A percentile compares a stretch with the other conserved stretches of the same genome.
phyloP scores from a whole-genome alignment of 2,113 vertebrate genomes.

The Hymenochirus boettgeri region DNA sequence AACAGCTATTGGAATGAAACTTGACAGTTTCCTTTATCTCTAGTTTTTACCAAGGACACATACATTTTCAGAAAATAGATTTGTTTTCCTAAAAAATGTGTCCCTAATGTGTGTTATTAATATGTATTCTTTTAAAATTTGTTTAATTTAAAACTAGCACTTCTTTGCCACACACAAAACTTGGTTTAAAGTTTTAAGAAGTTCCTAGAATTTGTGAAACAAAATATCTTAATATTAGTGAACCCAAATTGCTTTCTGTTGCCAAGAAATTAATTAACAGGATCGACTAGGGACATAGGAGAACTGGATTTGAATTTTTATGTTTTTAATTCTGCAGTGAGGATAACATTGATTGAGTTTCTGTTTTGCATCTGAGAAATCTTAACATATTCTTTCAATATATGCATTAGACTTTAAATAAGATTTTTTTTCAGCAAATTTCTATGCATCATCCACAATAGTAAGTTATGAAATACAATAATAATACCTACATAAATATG shows the following conservation, averaged over 20 bases:
- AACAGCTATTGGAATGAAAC: no score
- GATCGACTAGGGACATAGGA: conserved; percentile 36
- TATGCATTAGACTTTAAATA: conserved; percentile 36
- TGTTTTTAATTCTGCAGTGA: conserved; percentile 33
- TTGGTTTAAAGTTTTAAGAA: conserved; percentile 5
- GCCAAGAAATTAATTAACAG: conserved; percentile 45
- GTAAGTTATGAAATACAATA: no score
- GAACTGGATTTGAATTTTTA: conserved; percentile 31
- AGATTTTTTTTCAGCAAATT: not conserved
- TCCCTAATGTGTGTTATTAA: no score
- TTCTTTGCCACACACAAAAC: conserved; percentile 22
- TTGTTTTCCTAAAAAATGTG: no score
- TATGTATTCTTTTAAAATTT: no score
- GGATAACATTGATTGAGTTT: conserved; percentile 20
- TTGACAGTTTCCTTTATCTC: no score
- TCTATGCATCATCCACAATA: no score
- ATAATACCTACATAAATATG: no score
- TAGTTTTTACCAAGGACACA: no score
- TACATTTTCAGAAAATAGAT: no score
- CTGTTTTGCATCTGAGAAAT: conserved; percentile 22
- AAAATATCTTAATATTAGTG: conserved; percentile 40
- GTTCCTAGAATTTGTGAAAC: conserved; percentile 15
- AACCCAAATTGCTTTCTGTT: conserved; percentile 42
- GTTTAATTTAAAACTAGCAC: no score
- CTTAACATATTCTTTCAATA: conserved; percentile 27